phyloP scores from a whole-genome alignment of 2,797 vertebrate genomes.

The Sciurus vulgaris region DNA sequence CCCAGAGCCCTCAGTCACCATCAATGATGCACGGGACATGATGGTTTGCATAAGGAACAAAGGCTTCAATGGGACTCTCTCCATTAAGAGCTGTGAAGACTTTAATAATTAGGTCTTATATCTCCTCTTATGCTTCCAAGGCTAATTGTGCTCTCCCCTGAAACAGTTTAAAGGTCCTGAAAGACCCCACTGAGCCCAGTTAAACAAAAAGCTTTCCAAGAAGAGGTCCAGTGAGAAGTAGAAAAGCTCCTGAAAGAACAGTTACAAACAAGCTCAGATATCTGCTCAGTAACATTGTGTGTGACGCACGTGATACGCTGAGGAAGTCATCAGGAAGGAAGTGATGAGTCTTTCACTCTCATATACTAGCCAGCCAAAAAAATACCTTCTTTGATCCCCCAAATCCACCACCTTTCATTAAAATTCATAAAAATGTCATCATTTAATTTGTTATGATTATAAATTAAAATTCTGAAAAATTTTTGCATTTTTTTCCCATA shows the following conservation, averaged over 20 bases:
- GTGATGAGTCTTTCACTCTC: fast-evolving
- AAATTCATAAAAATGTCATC: not conserved
- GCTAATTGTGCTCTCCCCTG: not conserved
- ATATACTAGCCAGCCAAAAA: not conserved
- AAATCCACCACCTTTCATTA: not conserved
- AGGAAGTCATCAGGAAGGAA: not conserved
- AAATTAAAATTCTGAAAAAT: not conserved
- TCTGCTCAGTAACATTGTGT: too few relatives aligned
- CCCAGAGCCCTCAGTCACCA: too few relatives aligned
- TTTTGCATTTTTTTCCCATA: not conserved
- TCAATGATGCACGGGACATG: fast-evolving
- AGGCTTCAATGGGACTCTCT: not conserved
- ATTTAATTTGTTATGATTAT: not conserved
- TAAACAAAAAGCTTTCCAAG: not conserved
- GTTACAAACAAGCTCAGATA: fast-evolving
- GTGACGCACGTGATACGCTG: fast-evolving
- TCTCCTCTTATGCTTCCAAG: not conserved
- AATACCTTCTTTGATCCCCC: not conserved
- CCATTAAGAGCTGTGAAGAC: not conserved
- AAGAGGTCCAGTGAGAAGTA: not conserved
- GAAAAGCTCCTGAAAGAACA: not conserved
- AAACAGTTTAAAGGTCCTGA: not conserved
- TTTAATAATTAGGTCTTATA: not conserved
- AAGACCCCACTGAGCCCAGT: not conserved
- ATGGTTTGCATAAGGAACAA: fast-evolving